Conservation (phyloP, 2,888 invertebrate species). For the Thelaira solivaga region DNA sequence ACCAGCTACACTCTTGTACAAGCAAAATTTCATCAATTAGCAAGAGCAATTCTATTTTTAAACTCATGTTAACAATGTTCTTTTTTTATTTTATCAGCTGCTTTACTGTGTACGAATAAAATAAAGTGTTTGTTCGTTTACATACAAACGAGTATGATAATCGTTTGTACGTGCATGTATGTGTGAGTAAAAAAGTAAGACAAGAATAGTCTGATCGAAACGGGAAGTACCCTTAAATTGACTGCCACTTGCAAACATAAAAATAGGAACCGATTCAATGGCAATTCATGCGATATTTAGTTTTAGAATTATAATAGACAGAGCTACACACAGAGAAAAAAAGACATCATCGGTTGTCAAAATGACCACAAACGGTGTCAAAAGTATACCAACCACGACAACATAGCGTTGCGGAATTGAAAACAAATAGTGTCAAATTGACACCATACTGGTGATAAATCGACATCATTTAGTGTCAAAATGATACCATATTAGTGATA, state of each 20-base stretch:
- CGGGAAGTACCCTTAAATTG: slow-evolving; percentile 1
- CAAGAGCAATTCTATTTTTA: slow-evolving; percentile 70
- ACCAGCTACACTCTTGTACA: slow-evolving; percentile 32
- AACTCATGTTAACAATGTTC: slow-evolving; percentile 73
- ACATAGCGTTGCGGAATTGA: no score
- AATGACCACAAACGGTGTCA: no score
- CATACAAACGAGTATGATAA: no score
- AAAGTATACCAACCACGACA: no score
- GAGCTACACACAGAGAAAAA: no score
- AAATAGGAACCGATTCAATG: not conserved
- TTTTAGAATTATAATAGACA: no score
- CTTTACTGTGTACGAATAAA: slow-evolving; percentile 31
- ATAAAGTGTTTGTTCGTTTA: slow-evolving; percentile 29
- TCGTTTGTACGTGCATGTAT: not conserved
- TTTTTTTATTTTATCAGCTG: slow-evolving; percentile 74
- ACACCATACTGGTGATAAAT: no score
- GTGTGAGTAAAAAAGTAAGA: not conserved
- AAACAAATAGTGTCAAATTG: no score
- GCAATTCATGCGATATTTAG: no score
- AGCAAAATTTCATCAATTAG: slow-evolving; percentile 50
- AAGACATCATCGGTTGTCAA: no score
- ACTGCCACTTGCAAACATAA: not conserved
- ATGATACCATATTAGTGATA: no score
- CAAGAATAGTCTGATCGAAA: slow-evolving; percentile 15
- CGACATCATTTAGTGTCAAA: no score